Evolutionary conservation across 2,113 vertebrate genomes (phyloP).

Genomic region (Mesoclemmys tuberculata): DNA sequence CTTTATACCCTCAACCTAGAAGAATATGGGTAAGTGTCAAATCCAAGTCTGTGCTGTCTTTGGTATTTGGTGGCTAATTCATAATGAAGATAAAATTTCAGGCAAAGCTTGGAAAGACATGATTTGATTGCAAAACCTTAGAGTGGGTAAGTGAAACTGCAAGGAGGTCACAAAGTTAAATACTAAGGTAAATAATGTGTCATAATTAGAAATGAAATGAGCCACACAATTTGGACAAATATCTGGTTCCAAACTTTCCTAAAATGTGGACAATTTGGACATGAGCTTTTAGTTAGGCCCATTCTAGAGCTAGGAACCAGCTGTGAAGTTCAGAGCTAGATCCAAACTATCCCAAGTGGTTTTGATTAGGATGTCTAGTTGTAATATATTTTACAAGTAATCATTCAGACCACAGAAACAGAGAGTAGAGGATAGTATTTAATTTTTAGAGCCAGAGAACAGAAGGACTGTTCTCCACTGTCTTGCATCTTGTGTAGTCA

Average conservation of each 20-base stretch:
- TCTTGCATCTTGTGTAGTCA: neutral
- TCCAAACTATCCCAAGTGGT: neutral
- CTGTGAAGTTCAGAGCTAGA: neutral
- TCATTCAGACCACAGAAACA: neutral
- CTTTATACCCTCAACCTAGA: slow-evolving; percentile 91
- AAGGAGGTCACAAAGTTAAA: neutral
- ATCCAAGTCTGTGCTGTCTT: neutral
- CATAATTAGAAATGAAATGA: neutral
- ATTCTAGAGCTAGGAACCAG: neutral
- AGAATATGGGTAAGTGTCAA: slow-evolving; percentile 85
- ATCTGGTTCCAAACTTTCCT: neutral
- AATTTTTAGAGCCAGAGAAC: neutral
- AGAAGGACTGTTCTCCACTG: neutral
- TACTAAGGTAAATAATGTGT: neutral
- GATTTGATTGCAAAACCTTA: neutral
- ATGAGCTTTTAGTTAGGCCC: neutral
- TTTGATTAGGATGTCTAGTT: neutral
- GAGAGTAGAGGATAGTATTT: neutral
- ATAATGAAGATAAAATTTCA: neutral
- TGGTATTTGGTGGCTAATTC: neutral
- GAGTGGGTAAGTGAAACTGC: neutral
- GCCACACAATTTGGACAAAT: neutral
- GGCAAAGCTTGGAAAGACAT: neutral
- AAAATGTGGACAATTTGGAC: neutral
- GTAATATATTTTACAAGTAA: neutral